Base-by-base conservation (phyloP, 2,888 invertebrate genomes). In the Gnatocerus cornutus region DNA sequence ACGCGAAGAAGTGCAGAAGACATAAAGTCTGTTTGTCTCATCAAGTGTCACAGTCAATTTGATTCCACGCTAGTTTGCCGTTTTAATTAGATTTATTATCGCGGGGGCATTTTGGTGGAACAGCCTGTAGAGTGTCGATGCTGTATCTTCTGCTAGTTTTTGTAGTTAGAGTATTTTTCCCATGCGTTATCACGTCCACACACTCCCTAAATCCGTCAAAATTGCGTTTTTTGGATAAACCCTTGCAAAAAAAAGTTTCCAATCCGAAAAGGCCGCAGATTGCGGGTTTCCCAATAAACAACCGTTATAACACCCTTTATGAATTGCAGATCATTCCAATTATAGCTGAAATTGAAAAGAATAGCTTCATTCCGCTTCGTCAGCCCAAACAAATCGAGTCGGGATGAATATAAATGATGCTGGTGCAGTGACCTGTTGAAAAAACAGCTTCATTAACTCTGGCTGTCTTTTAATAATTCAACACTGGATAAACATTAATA, bases 71-170 rank as follows among this genome's bases (percentile, higher is more conserved):
- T 39, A 13, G 30, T 52, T 10, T 21, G 14, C 9, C 16, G 10
- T 55, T 55, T 55, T 56, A 56, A 56, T 56, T 56, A 43, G 27
- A 56, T 41, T 39, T 12, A 27, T 39, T 37, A 55, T 50, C 21
- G 4, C 4, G 21, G 21, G 7, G 33, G 33, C 33, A 33, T 33
- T 33, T 33, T 33, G 3, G n/a, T 33, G 33, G 7, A 33, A 33
- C n/a, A 21, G 2, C 21, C 21, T 21, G 21, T 21, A 21, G 21
- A 21, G 21, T 21, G 1, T 21, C n/a, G n/a, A n/a, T 21, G 21
- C 21, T 21, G 21, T 21, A 3, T 21, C 1, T 21, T 21, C 21
- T 21, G 21, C 21, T 21, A 21, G 21, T 21, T 21, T n/a, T 21
- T 21, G 21, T 21, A 21, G 21, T 4, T 21, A 21, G 21, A 21